Evolutionary conservation across 2,113 vertebrate species (phyloP).

Genomic region (Electrona antarctica): DNA sequence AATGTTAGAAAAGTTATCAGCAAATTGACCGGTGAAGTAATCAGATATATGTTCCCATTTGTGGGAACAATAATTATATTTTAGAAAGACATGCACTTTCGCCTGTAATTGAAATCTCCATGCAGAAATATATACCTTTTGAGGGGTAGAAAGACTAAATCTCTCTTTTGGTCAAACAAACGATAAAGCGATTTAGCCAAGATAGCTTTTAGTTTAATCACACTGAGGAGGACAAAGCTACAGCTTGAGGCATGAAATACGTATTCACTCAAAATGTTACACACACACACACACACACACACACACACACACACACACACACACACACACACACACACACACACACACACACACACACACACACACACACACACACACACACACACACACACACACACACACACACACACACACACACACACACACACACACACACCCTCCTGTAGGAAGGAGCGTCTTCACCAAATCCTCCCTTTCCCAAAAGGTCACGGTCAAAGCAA

Average conservation of each 20-base stretch:
- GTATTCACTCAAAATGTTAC: background rate
- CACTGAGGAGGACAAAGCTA: background rate
- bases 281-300: background rate
- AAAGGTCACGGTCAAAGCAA: conserved; percentile 16
- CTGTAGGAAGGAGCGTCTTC: background rate
- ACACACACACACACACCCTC: background rate
- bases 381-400: background rate
- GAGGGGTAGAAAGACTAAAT: too few species aligned
- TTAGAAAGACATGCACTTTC: too few species aligned
- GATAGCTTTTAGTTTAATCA: too few species aligned
- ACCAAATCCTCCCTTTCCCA: conserved; percentile 15
- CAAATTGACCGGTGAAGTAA: too few species aligned
- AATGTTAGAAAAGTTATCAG: too few species aligned
- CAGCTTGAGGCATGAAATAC: background rate
- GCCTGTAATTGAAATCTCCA: too few species aligned
- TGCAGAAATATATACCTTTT: too few species aligned
- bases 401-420: background rate
- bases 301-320: background rate
- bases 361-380: too few species aligned
- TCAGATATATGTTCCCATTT: too few species aligned
- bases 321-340: background rate
- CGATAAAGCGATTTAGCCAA: too few species aligned
- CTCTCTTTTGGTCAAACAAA: too few species aligned
- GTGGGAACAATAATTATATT: too few species aligned
- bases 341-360: background rate